Evolutionary conservation across 2,888 invertebrate species (phyloP).

Genomic region (Melolontha melolontha): DNA sequence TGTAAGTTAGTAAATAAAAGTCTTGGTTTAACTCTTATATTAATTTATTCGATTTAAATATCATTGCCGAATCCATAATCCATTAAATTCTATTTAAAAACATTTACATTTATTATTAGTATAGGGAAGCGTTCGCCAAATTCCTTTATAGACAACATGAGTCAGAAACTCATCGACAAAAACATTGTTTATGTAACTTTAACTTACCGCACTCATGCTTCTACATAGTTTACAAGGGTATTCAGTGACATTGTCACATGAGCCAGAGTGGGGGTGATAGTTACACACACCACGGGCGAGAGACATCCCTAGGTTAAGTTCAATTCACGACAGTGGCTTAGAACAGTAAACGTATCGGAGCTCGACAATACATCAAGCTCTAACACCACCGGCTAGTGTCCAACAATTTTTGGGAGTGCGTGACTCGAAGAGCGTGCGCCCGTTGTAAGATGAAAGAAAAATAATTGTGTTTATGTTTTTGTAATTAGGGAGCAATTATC

Average conservation of each 20-base stretch:
- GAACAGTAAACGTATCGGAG: constrained; percentile 6
- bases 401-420: constrained; percentile 29
- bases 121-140: too few relatives aligned
- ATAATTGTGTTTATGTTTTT: constrained; percentile 7
- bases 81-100: too few relatives aligned
- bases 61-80: too few relatives aligned
- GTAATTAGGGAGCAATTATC: constrained; percentile 9
- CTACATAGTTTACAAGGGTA: constrained; percentile 34
- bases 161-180: background rate
- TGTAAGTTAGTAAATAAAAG: too few relatives aligned
- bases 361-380: constrained; percentile 8
- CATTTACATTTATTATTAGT: too few relatives aligned
- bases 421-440: constrained; percentile 36
- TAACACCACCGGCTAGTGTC: constrained; percentile 11
- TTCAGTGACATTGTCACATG: constrained; percentile 27
- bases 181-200: constrained; percentile 22
- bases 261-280: constrained; percentile 26
- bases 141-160: too few relatives aligned
- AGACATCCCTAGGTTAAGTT: constrained; percentile 31
- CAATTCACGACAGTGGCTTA: constrained; percentile 20
- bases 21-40: too few relatives aligned
- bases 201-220: background rate
- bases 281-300: constrained; percentile 9
- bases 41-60: too few relatives aligned
- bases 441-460: constrained; percentile 8